These are phyloP conservation scores for Cyclophora albipunctata DNA, from an alignment of 2,888 invertebrate species.

Conservation along the genomic window DNA sequence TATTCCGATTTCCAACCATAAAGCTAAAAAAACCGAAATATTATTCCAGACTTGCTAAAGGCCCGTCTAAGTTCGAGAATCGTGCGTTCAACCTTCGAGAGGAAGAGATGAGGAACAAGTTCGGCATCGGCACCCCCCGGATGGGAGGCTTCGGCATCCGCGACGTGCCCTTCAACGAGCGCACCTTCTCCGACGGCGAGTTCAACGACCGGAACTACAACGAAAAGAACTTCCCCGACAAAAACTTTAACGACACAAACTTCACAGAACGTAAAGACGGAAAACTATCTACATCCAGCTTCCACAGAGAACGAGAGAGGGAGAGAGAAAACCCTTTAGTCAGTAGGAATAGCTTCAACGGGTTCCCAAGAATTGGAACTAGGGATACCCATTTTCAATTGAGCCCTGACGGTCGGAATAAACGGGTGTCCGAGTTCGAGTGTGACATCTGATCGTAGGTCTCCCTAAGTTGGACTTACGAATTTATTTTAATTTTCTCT, in stretches of 20 bases:
- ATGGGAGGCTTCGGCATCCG: conserved; percentile 71
- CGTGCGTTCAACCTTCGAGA: conserved; percentile 61
- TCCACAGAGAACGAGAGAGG: conserved; percentile 53
- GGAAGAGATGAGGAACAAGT: conserved; percentile 60
- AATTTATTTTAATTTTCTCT: not conserved
- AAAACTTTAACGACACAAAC: conserved; percentile 38
- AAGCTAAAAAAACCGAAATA: not conserved
- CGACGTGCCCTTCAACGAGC: conserved; percentile 60
- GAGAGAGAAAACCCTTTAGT: conserved; percentile 64
- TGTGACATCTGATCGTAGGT: conserved; percentile 69
- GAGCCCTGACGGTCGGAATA: conserved; percentile 65
- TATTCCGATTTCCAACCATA: not conserved
- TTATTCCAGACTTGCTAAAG: conserved; percentile 47
- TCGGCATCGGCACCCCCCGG: conserved; percentile 60
- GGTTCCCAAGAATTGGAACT: conserved; percentile 59
- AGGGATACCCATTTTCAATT: conserved; percentile 62
- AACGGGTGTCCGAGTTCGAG: conserved; percentile 78
- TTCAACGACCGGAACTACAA: conserved; percentile 59
- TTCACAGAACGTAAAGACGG: conserved; percentile 42
- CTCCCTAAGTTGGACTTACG: not conserved
- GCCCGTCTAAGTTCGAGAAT: conserved; percentile 58
- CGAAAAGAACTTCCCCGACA: conserved; percentile 53
- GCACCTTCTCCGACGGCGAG: conserved; percentile 59
- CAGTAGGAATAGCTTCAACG: conserved; percentile 69
- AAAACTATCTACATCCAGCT: conserved; percentile 57